phyloP scores from a whole-genome alignment of 1,140 invertebrate genomes.

The Pseudobourletiella spinata region DNA sequence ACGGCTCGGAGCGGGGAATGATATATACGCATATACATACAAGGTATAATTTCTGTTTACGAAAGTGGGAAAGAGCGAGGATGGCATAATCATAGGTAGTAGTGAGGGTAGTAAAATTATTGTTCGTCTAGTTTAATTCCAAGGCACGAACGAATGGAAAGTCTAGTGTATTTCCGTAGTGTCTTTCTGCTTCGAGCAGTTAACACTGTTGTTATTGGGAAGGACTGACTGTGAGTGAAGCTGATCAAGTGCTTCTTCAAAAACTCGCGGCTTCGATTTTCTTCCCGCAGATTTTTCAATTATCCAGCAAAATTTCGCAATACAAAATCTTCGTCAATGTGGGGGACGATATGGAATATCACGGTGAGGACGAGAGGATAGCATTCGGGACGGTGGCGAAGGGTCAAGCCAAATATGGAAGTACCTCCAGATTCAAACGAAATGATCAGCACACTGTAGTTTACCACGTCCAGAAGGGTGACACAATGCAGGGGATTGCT shows the following conservation, averaged over 20 bases:
- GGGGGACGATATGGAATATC: slow-evolving; percentile 27
- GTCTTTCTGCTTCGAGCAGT: too few species aligned
- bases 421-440: slow-evolving; percentile 57
- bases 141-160: too few species aligned
- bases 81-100: too few species aligned
- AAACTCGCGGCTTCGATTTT: neutral
- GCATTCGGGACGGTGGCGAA: slow-evolving; percentile 71
- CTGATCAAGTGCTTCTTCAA: neutral
- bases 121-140: too few species aligned
- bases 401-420: slow-evolving; percentile 79
- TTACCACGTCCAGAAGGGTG: slow-evolving; percentile 69
- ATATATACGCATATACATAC: too few species aligned
- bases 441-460: slow-evolving; percentile 59
- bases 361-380: slow-evolving; percentile 67
- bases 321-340: slow-evolving; percentile 34
- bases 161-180: too few species aligned
- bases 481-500: slow-evolving; percentile 86
- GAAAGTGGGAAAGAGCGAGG: too few species aligned
- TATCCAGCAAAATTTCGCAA: slow-evolving; percentile 27
- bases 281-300: slow-evolving; percentile 15
- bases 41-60: too few species aligned
- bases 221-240: neutral
- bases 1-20: too few species aligned
- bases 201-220: too few species aligned
- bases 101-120: too few species aligned